Evolutionary conservation across 1,140 invertebrate genomes (phyloP), one percentile per base, ranked within the genome.

Genomic region (Rhysida immarginata): DNA sequence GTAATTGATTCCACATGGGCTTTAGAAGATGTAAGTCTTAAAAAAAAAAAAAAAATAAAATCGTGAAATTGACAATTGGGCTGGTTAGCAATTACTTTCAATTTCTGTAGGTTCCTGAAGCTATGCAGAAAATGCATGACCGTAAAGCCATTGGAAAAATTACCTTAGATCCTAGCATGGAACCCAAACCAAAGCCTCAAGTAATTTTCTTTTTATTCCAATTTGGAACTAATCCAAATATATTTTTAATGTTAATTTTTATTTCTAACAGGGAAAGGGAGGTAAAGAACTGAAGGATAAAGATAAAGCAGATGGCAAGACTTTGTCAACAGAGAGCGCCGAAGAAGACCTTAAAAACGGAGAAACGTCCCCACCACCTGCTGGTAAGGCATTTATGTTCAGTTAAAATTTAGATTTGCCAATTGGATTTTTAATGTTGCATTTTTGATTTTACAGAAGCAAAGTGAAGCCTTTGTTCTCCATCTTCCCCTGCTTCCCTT

Each of bases 81-180:
- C 41, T 5, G 5, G 16, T 51, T 45, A 41, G 26, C 20, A 20
- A 18, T 21, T 27, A 42, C 25, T 2, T 20, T 58, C 55, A 50
- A 57, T 57, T 62, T 21, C 52, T 45, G 24, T 60, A 85, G 82
- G 82, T 87, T 20, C 77, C 79, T 25, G 87, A 91, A 62, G 89
- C 85, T 0, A 91, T 93, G 87, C 85, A 88, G 70, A 87, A 85
- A 68, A 84, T 93, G 79, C 87, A 91, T 68, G 87, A 92, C 63
- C 79, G 87, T 62, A 89, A 88, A 69, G 92, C 92, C 69, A 80
- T 92, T 65, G 89, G 88, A 14, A 92, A 91, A 72, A 78, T 92
- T 16, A 77, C 91, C 23, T 68, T 93, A 51, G 85, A 90, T 68
- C 85, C 85, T 21, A 79, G 77, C 26, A 63, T 84, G 63, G 83